Evolutionary conservation across 2,888 invertebrate genomes (phyloP).

Genomic region (Chydorus sphaericus): DNA sequence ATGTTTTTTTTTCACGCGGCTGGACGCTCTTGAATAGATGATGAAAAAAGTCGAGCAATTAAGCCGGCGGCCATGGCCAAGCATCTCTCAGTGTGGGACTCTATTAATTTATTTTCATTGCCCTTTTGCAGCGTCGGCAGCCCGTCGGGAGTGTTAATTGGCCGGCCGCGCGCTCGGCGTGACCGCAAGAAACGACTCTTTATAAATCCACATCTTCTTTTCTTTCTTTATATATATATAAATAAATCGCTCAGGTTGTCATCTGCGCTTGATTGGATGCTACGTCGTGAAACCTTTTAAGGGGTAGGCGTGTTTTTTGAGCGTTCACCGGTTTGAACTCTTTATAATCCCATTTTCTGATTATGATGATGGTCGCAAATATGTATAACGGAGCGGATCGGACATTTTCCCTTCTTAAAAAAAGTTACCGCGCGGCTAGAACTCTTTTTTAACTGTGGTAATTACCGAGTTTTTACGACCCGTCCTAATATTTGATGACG

Average conservation of each 20-base stretch:
- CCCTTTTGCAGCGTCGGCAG: not conserved
- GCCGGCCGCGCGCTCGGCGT: not conserved
- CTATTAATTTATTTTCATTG: slow-evolving; percentile 2
- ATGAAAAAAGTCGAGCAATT: not conserved
- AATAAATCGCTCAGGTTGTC: not conserved
- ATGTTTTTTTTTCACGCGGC: not conserved
- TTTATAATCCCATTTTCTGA: too few relatives aligned
- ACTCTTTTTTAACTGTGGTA: not conserved
- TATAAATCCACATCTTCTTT: not conserved
- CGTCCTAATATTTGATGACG: slow-evolving; percentile 1
- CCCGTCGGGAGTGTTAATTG: slow-evolving; percentile 4
- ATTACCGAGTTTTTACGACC: not conserved
- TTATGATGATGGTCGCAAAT: not conserved
- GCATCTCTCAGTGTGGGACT: not conserved
- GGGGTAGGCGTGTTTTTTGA: too few relatives aligned
- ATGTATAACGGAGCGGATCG: slow-evolving; percentile 1
- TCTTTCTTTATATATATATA: not conserved
- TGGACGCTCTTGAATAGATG: slow-evolving; percentile 3
- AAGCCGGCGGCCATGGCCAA: not conserved
- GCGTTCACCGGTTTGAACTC: too few relatives aligned
- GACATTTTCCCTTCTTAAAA: not conserved
- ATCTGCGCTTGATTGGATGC: not conserved
- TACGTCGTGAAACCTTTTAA: too few relatives aligned
- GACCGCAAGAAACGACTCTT: not conserved
- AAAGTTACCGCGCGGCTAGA: not conserved